Evolutionary conservation across 2,888 invertebrate species (phyloP), one percentile per base, ranked within the genome.

Genomic region (Ariolimax columbianus): DNA sequence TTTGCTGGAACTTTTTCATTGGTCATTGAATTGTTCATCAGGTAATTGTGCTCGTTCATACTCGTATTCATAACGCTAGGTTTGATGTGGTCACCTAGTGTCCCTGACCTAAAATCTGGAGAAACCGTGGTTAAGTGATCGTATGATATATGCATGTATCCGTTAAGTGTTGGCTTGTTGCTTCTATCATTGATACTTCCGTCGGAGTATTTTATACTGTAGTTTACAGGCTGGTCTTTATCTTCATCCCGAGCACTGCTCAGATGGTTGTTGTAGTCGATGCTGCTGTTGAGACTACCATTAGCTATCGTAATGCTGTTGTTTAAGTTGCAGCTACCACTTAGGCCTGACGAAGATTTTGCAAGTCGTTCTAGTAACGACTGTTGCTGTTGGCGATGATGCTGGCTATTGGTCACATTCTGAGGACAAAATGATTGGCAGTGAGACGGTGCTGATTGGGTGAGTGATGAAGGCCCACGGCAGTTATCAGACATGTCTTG

Each of bases 161-260:
- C 47, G 38, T 59, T 79, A 26, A 70, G 68, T 51, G 80, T 33
- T 38, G 30, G 17, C 33, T n/a, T 23, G 68, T 75, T 59, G 47
- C 33, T 82, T 79, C 84, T 72, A 66, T 84, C 70, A 63, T 77
- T 75, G 38, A 83, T 72, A 33, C 73, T 38, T 14, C 66, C 73
- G 72, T 87, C 88, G 66, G 84, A 87, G 80, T 91, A 92, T 82
- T 91, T 90, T 77, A 91, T 84, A 82, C 92, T 91, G 81, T 92
- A 92, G 86, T 92, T 92, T 40, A 91, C 89, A 30, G 92, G 92
- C 77, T 92, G 89, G 40, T 92, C 91, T 77, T 47, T 77, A 17
- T 38, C 47, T 47, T 85, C 85, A 43, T 80, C 68, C 19, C 33
- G 63, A 33, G 70, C 2, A 59, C 63, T 30, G 36, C 40, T 30